Base-by-base conservation (phyloP, 2,888 invertebrate species). In the Punctoribates punctum region DNA sequence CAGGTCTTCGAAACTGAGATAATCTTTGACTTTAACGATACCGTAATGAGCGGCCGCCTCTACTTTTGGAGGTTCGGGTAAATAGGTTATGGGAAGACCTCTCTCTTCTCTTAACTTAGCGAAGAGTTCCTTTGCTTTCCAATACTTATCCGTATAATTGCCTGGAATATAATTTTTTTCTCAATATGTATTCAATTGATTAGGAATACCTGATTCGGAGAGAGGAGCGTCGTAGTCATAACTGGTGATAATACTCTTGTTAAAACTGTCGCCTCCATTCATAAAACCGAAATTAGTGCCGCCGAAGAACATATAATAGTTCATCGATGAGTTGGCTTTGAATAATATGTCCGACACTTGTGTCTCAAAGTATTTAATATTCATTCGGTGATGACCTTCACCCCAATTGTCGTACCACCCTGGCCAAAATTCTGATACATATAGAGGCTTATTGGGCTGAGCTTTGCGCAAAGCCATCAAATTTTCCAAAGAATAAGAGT, bases 371-470 rank as follows among this genome's bases (percentile, higher is more conserved):
- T 2, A 4, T 20, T 54, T 78, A 8, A 80, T 65, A 9, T 80
- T 29, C 25, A 79, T 57, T 13, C 29, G 73, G 25, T 80, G 74
- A 76, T 81, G 82, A 17, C 4, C 1, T 0, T 74, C 78, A 1
- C 81, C 81, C 88, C 88, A 88, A 80, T 87, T 87, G 81, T 88
- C 88, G 81, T 88, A 88, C 88, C 88, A 88, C 29, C 88, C 88
- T 3, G 85, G 83, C 88, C 88, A 88, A 81, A 85, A 88, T 81
- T 88, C 88, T 84, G 86, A 87, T 0, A 86, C 86, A 86, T 88
- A 86, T 6, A 85, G 78, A 0, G 88, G 88, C 78, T 85, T 84
- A 77, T 86, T 83, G 0, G 86, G 85, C 80, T 87, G 78, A 42
- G 20, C 15, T n/a, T 74, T 20, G n/a, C 74, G 20, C n/a, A 78